Conservation (phyloP, 2,888 invertebrate genomes). For the Himalopsyche anomala region DNA sequence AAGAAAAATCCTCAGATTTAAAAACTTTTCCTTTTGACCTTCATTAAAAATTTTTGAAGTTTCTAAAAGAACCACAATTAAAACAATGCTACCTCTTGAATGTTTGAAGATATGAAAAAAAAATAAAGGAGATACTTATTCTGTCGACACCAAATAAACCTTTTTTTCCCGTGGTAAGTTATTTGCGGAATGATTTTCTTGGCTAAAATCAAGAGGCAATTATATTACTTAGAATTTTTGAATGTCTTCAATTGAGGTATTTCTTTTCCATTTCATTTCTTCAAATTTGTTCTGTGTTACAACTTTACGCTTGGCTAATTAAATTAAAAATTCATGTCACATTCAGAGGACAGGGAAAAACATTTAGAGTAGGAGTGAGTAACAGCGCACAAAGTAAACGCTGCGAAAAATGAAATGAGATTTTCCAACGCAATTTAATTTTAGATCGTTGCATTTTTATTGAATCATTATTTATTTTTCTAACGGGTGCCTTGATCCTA, state of each 20-base stretch:
- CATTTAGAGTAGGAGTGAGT: background rate
- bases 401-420: constrained; percentile 7
- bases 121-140: background rate
- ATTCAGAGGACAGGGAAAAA: constrained; percentile 9
- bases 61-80: background rate
- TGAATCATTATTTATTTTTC: constrained; percentile 8
- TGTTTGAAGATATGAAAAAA: background rate
- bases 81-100: background rate
- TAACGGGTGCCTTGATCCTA: too few relatives aligned
- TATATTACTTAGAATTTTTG: background rate
- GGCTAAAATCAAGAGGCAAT: background rate
- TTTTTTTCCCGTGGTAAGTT: background rate
- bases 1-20: too few relatives aligned
- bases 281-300: background rate
- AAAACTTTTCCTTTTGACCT: background rate
- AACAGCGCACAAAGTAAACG: constrained; percentile 20
- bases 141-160: background rate
- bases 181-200: background rate
- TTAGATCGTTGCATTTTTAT: constrained; percentile 31
- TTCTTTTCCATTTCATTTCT: constrained; percentile 7
- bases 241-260: background rate
- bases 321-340: constrained; percentile 38
- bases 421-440: constrained; percentile 10
- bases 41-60: background rate
- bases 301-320: background rate